Percentiles rank a stretch among this genome's conserved stretches.
phyloP scores from a whole-genome alignment of 2,113 vertebrate species.

The Cryptotis parvus region DNA sequence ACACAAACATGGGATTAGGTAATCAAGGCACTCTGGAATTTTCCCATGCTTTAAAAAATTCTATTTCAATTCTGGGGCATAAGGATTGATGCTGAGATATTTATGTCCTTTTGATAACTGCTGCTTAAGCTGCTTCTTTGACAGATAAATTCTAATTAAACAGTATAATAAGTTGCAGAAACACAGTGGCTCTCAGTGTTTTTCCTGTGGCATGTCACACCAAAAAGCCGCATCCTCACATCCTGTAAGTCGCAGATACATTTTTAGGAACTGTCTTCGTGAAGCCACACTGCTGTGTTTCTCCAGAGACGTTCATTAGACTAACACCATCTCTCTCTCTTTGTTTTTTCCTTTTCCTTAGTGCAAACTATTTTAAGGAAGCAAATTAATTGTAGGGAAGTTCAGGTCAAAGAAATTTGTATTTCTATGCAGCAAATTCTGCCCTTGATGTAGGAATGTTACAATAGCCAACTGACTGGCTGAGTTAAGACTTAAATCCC shows the following conservation, averaged over 20 bases:
- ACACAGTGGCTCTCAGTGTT: slow-evolving; percentile 10
- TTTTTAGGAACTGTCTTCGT: slow-evolving; percentile 68
- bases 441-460: slow-evolving; percentile 46
- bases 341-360: neutral
- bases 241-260: slow-evolving; percentile 67
- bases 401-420: slow-evolving; percentile 68
- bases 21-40: neutral
- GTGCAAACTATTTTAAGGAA: slow-evolving; percentile 66
- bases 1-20: neutral
- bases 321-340: neutral
- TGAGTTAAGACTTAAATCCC: slow-evolving; percentile 48
- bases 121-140: slow-evolving; percentile 73
- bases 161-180: slow-evolving; percentile 62
- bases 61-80: slow-evolving; percentile 72
- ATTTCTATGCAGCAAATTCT: slow-evolving; percentile 49
- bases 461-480: neutral
- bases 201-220: slow-evolving; percentile 69
- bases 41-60: slow-evolving; percentile 4
- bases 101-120: slow-evolving; percentile 75
- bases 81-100: slow-evolving; percentile 56
- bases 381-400: slow-evolving; percentile 62
- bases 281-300: slow-evolving; percentile 59
- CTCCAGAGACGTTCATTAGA: slow-evolving; percentile 64
- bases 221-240: slow-evolving; percentile 67
- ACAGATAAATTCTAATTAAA: slow-evolving; percentile 81